phyloP scores from a whole-genome alignment of 2,113 vertebrate genomes.

The Pao palembangensis region DNA sequence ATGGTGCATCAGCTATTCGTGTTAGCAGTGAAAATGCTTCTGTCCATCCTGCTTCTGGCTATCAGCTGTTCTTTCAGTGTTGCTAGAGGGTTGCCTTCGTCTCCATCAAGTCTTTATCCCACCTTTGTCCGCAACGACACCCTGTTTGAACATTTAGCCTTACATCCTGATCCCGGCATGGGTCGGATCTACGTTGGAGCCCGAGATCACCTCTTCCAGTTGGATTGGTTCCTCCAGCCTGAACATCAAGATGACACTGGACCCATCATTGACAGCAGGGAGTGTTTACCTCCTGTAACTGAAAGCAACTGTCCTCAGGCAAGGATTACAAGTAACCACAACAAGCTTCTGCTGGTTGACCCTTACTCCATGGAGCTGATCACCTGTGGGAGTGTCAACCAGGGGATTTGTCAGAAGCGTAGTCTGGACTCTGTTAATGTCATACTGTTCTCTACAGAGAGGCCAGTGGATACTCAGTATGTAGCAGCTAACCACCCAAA shows the following conservation, averaged over 20 bases:
- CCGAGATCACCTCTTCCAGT: slow-evolving; percentile 88
- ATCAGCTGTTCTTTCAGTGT: slow-evolving; percentile 62
- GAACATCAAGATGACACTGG: slow-evolving; percentile 80
- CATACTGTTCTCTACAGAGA: slow-evolving; percentile 83
- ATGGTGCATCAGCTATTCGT: slow-evolving; percentile 69
- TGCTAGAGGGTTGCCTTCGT: slow-evolving; percentile 48
- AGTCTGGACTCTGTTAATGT: slow-evolving; percentile 73
- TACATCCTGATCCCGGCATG: slow-evolving; percentile 81
- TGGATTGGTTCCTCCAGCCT: slow-evolving; percentile 85
- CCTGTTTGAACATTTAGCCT: slow-evolving; percentile 86
- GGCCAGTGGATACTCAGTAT: slow-evolving; percentile 92
- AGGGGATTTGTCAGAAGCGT: slow-evolving; percentile 93
- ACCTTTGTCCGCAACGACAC: slow-evolving; percentile 80
- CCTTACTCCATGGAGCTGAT: slow-evolving; percentile 82
- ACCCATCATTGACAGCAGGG: slow-evolving; percentile 87
- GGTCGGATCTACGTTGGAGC: slow-evolving; percentile 89
- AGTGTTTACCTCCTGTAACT: slow-evolving; percentile 89
- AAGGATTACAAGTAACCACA: slow-evolving; percentile 84
- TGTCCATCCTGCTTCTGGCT: slow-evolving; percentile 63
- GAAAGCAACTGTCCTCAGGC: slow-evolving; percentile 87
- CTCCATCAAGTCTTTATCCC: slow-evolving; percentile 45
- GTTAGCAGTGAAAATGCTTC: slow-evolving; percentile 42
- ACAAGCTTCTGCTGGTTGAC: slow-evolving; percentile 90
- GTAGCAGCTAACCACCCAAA: slow-evolving; percentile 95
- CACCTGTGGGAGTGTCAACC: slow-evolving; percentile 91